A percentile compares a stretch with the other conserved stretches of the same genome.
Evolutionary conservation across 1,140 invertebrate genomes (phyloP).

Genomic region (Ceratina australensis): DNA sequence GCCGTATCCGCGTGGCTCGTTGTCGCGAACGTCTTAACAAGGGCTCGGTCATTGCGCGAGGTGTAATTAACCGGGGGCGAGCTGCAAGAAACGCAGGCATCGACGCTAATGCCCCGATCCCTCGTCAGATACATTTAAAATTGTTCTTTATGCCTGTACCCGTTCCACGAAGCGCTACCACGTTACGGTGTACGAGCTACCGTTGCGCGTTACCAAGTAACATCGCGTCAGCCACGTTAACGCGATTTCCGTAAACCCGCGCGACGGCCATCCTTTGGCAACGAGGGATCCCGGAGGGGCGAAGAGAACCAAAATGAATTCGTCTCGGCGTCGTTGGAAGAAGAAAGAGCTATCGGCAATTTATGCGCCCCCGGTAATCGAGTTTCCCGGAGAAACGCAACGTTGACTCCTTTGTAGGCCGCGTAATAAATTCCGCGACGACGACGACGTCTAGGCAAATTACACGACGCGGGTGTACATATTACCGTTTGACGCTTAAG

Average conservation of each 20-base stretch:
- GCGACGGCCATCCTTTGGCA: neutral
- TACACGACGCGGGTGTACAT: slow-evolving; percentile 21
- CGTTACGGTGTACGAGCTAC: neutral
- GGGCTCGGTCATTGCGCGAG: slow-evolving; percentile 67
- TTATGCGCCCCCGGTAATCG: slow-evolving; percentile 44
- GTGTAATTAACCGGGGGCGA: slow-evolving; percentile 65
- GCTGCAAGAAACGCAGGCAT: slow-evolving; percentile 62
- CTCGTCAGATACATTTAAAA: slow-evolving; percentile 55
- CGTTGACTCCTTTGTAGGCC: slow-evolving; percentile 33
- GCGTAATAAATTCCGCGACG: slow-evolving; percentile 50
- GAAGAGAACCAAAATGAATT: neutral
- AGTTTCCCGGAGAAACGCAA: slow-evolving; percentile 38
- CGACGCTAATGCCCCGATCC: slow-evolving; percentile 66
- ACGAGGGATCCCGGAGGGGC: too few relatives aligned
- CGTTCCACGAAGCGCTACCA: neutral
- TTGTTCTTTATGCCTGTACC: neutral
- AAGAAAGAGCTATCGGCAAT: slow-evolving; percentile 30
- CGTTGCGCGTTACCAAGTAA: neutral
- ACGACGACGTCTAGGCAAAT: slow-evolving; percentile 43
- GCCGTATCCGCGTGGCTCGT: slow-evolving; percentile 36
- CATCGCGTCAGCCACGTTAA: neutral
- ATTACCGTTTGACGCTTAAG: slow-evolving; percentile 26
- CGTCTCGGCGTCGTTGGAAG: neutral
- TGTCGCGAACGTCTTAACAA: slow-evolving; percentile 62
- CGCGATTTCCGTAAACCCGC: neutral